Conservation (phyloP, 2,113 vertebrate genomes). For the Rhineura floridana region DNA sequence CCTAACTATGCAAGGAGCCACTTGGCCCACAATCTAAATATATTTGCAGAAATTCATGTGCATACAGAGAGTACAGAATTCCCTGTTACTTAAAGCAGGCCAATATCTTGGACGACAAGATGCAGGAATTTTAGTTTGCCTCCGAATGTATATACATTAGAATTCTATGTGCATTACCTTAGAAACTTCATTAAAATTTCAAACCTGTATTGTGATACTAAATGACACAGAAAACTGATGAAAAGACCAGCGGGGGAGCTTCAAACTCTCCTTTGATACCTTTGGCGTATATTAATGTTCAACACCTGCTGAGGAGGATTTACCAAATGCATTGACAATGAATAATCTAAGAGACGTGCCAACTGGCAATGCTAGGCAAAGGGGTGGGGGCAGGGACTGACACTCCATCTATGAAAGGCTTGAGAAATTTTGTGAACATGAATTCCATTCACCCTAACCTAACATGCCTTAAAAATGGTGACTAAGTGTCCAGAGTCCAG, state of each 20-base stretch:
- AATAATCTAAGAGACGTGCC: constrained; percentile 4
- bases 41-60: neutral
- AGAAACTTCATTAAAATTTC: constrained; percentile 33
- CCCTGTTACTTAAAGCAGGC: neutral
- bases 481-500: constrained; percentile 52
- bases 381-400: neutral
- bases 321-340: constrained; percentile 34
- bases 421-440: constrained; percentile 7
- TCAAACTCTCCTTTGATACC: constrained; percentile 7
- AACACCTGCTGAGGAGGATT: constrained; percentile 46
- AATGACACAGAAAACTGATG: constrained; percentile 32
- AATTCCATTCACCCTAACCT: neutral
- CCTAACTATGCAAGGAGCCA: neutral
- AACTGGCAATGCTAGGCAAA: constrained; percentile 24
- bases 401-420: neutral
- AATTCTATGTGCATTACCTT: neutral
- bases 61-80: neutral
- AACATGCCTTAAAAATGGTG: constrained; percentile 9
- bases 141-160: neutral
- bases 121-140: constrained; percentile 2
- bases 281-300: constrained; percentile 26
- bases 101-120: constrained; percentile 4
- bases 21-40: neutral
- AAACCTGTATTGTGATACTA: constrained; percentile 31
- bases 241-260: constrained; percentile 40